Evolutionary conservation across 1,140 invertebrate genomes (phyloP).

Genomic region (Dendrolimus punctatus): DNA sequence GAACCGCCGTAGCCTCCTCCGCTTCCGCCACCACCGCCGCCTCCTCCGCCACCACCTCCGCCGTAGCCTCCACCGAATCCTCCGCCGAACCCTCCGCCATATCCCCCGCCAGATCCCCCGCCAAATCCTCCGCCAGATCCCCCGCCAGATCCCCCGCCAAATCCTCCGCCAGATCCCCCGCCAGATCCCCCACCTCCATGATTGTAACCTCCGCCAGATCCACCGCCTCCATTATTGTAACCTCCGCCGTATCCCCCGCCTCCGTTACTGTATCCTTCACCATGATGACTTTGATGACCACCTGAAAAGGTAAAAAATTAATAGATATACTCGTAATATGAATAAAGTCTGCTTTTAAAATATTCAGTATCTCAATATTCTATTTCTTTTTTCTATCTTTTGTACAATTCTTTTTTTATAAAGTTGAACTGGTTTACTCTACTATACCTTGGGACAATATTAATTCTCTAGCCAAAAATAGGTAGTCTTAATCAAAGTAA

Average conservation of each 20-base stretch:
- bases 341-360: too few species aligned
- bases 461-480: too few species aligned
- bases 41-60: slow-evolving; percentile 12
- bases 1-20: slow-evolving; percentile 10
- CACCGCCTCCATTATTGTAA: slow-evolving; percentile 24
- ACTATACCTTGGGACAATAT: too few species aligned
- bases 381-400: too few species aligned
- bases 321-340: too few species aligned
- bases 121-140: neutral
- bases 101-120: slow-evolving; percentile 1
- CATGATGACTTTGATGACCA: too few species aligned
- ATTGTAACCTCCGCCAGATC: slow-evolving; percentile 5
- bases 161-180: slow-evolving; percentile 5
- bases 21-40: slow-evolving; percentile 8
- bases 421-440: too few species aligned
- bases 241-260: slow-evolving; percentile 9
- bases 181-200: slow-evolving; percentile 15
- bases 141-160: slow-evolving; percentile 12
- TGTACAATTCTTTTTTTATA: too few species aligned
- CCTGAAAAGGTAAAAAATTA: too few species aligned
- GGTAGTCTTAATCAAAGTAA: too few species aligned
- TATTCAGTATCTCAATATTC: too few species aligned
- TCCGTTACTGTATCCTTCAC: slow-evolving; percentile 14
- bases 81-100: slow-evolving; percentile 8
- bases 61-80: slow-evolving; percentile 8